Base-by-base conservation (phyloP, 2,797 vertebrate genomes). In the Agapornis canus region DNA sequence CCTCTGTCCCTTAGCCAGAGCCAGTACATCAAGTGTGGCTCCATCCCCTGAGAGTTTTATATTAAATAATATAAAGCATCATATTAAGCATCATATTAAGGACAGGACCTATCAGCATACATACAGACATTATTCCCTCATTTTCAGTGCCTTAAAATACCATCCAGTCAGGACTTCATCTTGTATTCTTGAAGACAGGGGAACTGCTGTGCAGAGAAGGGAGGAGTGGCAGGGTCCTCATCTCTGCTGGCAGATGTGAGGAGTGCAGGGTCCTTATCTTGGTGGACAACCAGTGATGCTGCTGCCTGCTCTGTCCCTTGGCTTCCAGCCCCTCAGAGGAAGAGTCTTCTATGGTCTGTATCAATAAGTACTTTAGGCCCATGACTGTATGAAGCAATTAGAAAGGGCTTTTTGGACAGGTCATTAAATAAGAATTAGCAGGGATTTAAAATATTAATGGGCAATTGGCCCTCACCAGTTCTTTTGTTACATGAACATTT, bases 391-490 rank as follows among this genome's bases (percentile, higher is more conserved):
- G 35, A 45, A 76, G 68, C 23, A 82, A 70, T 86, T 79, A 47
- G 17, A 61, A 88, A 35, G 51, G 49, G 31, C 51, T 68, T 69
- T 90, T 88, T 0, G 2, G 43, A 43, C 20, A 40, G 47, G 27
- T 87, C 0, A 1, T 94, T 96, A 95, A 95, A 70, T 78, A 54
- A 86, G 65, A 96, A 95, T 94, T 94, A 95, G 82, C 4, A 0
- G 10, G 54, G 37, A 26, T 94, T 96, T 94, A 89, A 86, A 84
- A 79, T 91, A 90, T 84, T 83, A 94, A 73, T 39, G 35, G 51
- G 2, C 63, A 52, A 4, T 79, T 82, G 69, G 69, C 54, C 63
- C 61, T 86, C 9, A 0, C 61, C 51, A 31, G 32, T 68, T 94
- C 87, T 93, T 76, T 35, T 49, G 66, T 95, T 90, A 84, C 73